phyloP scores from a whole-genome alignment of 1,140 invertebrate genomes.

The Nephila pilipes region DNA sequence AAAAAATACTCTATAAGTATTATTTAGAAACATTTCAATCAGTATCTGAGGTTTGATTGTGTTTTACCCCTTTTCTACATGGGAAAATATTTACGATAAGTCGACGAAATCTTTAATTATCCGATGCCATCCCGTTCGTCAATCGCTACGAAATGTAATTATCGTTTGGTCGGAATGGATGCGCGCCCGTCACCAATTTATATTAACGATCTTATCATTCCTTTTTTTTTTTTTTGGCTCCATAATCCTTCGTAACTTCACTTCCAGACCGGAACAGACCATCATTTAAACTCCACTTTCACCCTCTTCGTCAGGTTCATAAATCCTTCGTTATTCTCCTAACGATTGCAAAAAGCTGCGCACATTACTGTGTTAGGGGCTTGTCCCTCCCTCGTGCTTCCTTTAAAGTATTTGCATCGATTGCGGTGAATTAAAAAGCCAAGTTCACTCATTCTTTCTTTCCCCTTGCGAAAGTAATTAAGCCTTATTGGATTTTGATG shows the following conservation, averaged over 20 bases:
- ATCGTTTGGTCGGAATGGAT: background rate
- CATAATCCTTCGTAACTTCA: background rate
- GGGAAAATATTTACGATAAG: too few relatives aligned
- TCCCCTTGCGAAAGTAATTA: background rate
- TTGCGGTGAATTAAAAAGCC: background rate
- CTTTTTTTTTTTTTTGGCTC: background rate
- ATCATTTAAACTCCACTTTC: background rate
- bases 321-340: conserved; percentile 15
- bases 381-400: background rate
- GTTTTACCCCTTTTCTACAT: too few relatives aligned
- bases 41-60: too few relatives aligned
- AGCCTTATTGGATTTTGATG: background rate
- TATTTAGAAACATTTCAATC: too few relatives aligned
- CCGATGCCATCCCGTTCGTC: too few relatives aligned
- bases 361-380: background rate
- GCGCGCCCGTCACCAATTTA: background rate
- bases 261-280: background rate
- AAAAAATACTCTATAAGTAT: too few relatives aligned
- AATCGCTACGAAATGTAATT: background rate
- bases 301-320: background rate
- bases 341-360: background rate
- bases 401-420: background rate
- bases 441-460: too few relatives aligned
- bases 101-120: too few relatives aligned
- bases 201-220: background rate